Base-by-base conservation (phyloP, 2,113 vertebrate species). In the Percopsis transmontana region DNA sequence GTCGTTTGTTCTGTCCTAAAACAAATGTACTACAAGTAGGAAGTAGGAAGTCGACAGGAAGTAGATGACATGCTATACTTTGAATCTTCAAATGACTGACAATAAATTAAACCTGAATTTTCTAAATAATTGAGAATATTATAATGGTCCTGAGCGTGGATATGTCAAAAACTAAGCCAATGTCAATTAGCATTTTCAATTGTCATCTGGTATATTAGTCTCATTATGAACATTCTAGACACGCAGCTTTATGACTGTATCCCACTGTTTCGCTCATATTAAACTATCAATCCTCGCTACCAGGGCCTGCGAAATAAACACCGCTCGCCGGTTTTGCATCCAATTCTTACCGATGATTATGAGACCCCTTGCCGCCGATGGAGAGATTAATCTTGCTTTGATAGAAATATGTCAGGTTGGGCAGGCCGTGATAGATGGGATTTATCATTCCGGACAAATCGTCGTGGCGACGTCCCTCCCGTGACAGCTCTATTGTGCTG, bases 371-470 rank as follows among this genome's bases (percentile, higher is more conserved):
- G 88, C 89, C 72, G 91, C 92, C 85, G 72, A 90, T 92, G 85
- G 90, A 94, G 94, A 96, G 92, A 95, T 96, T 95, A 95, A 95
- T 95, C 92, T 93, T 92, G 86, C 94, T 96, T 94, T 93, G 94
- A 97, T 95, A 93, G 92, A 94, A 86, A 72, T 91, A 88, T 93
- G 93, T 93, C 90, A 88, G 80, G 86, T 83, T 87, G 92, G 89
- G 91, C 75, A 40, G 91, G 84, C 89, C 73, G 84, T 82, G 92
- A 98, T 95, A 91, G 95, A 95, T 93, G 75, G 87, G 91, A 97
- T 97, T 96, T 93, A 97, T 97, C 94, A 94, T 84, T 92, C 84
- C 45, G 90, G 95, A 95, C 94, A 95, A 96, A 93, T 92, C 87
- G 90, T 90, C 87, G 72, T n/a, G 47, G 8, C 21, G 27, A 39